Conservation (phyloP, 2,888 invertebrate species). For the Tromatobia lineatoria region DNA sequence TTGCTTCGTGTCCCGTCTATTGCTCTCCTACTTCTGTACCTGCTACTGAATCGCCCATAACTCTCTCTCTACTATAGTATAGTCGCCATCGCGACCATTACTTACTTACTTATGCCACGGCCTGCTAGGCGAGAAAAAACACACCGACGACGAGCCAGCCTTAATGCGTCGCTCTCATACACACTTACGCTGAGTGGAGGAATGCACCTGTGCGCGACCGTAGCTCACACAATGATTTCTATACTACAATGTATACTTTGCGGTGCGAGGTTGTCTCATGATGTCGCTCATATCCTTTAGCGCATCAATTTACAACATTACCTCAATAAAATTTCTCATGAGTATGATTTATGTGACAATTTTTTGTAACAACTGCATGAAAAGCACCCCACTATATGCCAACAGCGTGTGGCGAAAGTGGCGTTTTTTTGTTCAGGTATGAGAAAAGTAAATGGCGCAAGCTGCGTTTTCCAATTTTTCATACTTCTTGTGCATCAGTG, state of each 20-base stretch:
- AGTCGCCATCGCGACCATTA: constrained; percentile 81
- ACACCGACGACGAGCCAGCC: constrained; percentile 68
- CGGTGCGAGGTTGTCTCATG: background rate
- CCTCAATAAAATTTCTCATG: background rate
- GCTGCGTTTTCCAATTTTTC: too few species aligned
- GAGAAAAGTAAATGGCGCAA: too few species aligned
- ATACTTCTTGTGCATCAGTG: too few species aligned
- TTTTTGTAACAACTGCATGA: too few species aligned
- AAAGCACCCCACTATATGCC: too few species aligned
- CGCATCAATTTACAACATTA: background rate
- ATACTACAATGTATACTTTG: background rate
- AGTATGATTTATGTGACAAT: background rate
- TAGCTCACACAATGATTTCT: constrained; percentile 11
- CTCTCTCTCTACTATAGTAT: constrained; percentile 70
- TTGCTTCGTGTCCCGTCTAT: constrained; percentile 31
- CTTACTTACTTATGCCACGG: constrained; percentile 79
- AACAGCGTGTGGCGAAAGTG: too few species aligned
- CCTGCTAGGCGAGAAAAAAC: constrained; percentile 76
- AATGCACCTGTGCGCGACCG: constrained; percentile 25
- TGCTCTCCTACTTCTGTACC: constrained; percentile 42
- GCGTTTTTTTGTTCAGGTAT: too few species aligned
- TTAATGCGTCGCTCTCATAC: constrained; percentile 39
- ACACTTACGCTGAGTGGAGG: background rate
- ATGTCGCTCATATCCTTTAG: background rate
- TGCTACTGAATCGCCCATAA: constrained; percentile 71